Base-by-base conservation (phyloP, 2,888 invertebrate genomes). In the Acrocyrtus sp. region DNA sequence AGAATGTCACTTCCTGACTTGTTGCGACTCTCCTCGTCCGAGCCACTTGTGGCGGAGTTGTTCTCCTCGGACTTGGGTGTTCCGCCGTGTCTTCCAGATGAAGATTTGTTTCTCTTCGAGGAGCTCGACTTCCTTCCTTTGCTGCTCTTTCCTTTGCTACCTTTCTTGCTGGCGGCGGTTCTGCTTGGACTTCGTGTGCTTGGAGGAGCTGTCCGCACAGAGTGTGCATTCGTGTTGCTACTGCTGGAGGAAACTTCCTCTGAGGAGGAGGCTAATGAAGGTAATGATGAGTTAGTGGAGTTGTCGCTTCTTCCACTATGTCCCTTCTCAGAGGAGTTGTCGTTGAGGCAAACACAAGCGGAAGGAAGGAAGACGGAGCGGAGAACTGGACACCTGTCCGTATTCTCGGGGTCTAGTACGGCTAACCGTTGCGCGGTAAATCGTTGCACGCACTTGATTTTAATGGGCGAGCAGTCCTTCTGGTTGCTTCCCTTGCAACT, bases 381-480 rank as follows among this genome's bases (percentile, higher is more conserved):
- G 22, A 81, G 72, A 2, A 81, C 79, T 12, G 81, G 81, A 60
- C 81, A 81, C 0, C 78, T 67, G 41, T 78, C 78, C 19, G 74
- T 69, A 51, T 80, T 67, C 39, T 77, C 72, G 15, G 81, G 79
- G 48, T 81, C 81, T 5, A 81, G 62, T 15, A 80, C 79, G 1
- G 77, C 81, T 5, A 81, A 70, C 60, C 81, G 39, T 47, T 81
- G 81, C 0, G 81, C 81, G 3, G 79, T 79, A 58, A 81, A 81
- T 4, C 80, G 47, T 47, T 75, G 74, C 12, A 75, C 74, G 24
- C 74, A 75, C 34, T 75, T 75, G 57, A 63, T 68, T 48, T 61
- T 54, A 48, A 58, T 63, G 26, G 72, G 65, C 17, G 57, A 34
- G 24, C 67, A 45, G 24, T 47, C 65, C 15, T 48, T 47, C 24